Evolutionary conservation across 2,113 vertebrate genomes (phyloP).

Genomic region (Speoplatyrhinus poulsoni): DNA sequence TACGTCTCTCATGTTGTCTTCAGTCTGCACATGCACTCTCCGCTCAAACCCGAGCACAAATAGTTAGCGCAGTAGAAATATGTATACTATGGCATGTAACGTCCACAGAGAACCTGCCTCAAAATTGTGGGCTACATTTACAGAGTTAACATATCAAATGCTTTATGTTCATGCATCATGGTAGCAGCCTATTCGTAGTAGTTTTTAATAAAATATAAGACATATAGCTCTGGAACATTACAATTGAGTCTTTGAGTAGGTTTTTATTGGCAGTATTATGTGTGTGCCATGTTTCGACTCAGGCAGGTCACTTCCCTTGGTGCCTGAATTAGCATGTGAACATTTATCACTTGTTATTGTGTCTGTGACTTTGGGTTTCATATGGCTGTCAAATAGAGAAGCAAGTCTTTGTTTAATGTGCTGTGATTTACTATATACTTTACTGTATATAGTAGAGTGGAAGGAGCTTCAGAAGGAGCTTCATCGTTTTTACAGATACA

Average conservation of each 20-base stretch:
- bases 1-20: no score
- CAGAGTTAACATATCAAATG: no score
- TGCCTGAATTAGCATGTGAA: constrained; percentile 59
- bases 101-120: no score
- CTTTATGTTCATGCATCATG: no score
- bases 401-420: constrained; percentile 36
- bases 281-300: constrained; percentile 25
- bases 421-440: constrained; percentile 35
- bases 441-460: constrained; percentile 4
- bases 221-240: constrained; percentile 1
- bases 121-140: no score
- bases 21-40: no score
- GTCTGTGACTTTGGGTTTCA: constrained; percentile 55
- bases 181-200: no score
- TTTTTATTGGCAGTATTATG: constrained; percentile 57
- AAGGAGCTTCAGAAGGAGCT: no score
- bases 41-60: no score
- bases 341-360: constrained; percentile 56
- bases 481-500: neutral
- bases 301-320: constrained; percentile 34
- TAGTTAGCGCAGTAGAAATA: no score
- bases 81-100: no score
- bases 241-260: constrained; percentile 27
- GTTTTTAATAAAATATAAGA: no score
- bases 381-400: constrained; percentile 45